A percentile compares a stretch with the other conserved stretches of the same genome.
Conservation (phyloP, 2,113 vertebrate genomes). For the Excalfactoria chinensis region DNA sequence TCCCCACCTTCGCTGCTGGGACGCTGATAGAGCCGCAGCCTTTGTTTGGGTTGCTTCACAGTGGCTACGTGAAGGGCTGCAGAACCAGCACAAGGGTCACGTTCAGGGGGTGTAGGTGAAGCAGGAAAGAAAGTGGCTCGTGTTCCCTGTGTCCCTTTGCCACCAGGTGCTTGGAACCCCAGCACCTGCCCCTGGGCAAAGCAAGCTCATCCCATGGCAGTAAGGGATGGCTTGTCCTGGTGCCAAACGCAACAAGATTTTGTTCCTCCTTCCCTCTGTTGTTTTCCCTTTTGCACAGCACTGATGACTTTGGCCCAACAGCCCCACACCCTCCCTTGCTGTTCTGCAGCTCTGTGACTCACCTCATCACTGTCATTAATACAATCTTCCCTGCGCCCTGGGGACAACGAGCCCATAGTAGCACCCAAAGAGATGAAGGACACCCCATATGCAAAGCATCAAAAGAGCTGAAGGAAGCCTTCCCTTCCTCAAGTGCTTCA, state of each 20-base stretch:
- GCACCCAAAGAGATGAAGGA: too few relatives aligned
- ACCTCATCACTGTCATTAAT: rapidly evolving
- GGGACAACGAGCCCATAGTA: neutral
- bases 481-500: neutral
- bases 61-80: neutral
- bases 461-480: neutral
- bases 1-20: neutral
- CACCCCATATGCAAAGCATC: neutral
- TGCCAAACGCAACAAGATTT: slow-evolving; percentile 17
- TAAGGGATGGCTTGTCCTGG: rapidly evolving
- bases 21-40: slow-evolving; percentile 5
- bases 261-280: neutral
- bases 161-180: neutral
- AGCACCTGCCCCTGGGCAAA: neutral
- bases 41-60: slow-evolving; percentile 28
- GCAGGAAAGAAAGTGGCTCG: rapidly evolving
- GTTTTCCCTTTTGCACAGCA: neutral
- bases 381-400: neutral
- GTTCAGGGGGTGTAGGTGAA: rapidly evolving
- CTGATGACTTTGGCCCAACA: slow-evolving; percentile 4
- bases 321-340: neutral
- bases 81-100: neutral
- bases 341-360: neutral
- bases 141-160: rapidly evolving
- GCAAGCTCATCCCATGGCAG: neutral